Evolutionary conservation across 2,797 vertebrate species (phyloP), one percentile per base, ranked within the genome.

Genomic region (Pangasius macronema): DNA sequence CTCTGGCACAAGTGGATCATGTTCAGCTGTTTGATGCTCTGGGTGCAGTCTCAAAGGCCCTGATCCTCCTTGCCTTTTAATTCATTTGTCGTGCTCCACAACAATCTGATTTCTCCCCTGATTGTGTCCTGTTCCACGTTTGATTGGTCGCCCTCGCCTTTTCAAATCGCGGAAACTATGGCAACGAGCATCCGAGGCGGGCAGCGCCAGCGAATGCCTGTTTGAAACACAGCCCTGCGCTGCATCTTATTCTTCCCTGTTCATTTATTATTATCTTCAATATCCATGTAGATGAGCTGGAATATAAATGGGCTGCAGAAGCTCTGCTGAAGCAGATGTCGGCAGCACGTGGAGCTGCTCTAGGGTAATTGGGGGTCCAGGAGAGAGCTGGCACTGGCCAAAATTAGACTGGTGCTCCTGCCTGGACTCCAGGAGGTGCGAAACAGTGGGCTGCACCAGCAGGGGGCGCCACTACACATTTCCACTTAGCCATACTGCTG

Each of bases 401-500:
- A 94, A 83, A 95, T 95, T 95, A 95, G 94, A 95, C 91, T 85
- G 91, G 93, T 83, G 91, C 91, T 95, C 90, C 93, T 93, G 93
- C 92, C 83, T 94, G 94, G 92, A 93, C 91, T 92, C 90, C 30
- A 92, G 84, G 93, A 94, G 95, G 93, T 93, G 93, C 93, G 92
- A 93, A 94, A 91, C 27, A 93, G 93, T 91, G 93, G 94, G 94
- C 92, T 27, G 93, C 91, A 85, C 93, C 94, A 95, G 94, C 95
- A 95, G 95, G 95, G 94, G 92, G 94, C 93, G 92, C 94, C 93
- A 93, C 95, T 95, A 93, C 94, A 95, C 95, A 95, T 95, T 95
- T 94, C 91, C 95, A 94, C 94, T 95, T 94, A 95, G 93, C 94
- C 92, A 46, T 84, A 36, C 90, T 80, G 75, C 72, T 77, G 57